A percentile compares a stretch with the other conserved stretches of the same genome.
Evolutionary conservation across 2,888 invertebrate genomes (phyloP).

Genomic region (Lycophotia porphyrea): DNA sequence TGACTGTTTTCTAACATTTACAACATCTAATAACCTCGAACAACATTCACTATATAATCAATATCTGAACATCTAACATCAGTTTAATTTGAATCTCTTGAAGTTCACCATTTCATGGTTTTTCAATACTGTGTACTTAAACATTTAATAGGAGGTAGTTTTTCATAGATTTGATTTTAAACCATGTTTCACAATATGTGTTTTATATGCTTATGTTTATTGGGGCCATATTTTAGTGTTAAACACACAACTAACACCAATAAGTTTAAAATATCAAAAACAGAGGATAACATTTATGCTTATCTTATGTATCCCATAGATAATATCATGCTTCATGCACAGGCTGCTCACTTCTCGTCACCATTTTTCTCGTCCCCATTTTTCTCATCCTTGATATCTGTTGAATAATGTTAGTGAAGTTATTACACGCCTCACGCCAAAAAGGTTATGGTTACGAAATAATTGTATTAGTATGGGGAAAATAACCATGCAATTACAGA

Average conservation of each 20-base stretch:
- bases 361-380: conserved; percentile 55
- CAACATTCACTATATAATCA: conserved; percentile 51
- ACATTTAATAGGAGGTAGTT: conserved; percentile 71
- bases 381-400: conserved; percentile 69
- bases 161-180: conserved; percentile 48
- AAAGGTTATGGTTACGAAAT: background rate
- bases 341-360: conserved; percentile 68
- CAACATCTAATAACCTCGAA: conserved; percentile 39
- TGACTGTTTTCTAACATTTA: conserved; percentile 48
- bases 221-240: conserved; percentile 73
- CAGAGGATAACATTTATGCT: conserved; percentile 50
- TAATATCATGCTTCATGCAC: conserved; percentile 69
- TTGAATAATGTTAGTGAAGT: conserved; percentile 74
- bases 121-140: conserved; percentile 68
- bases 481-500: background rate
- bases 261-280: conserved; percentile 62
- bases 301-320: conserved; percentile 49
- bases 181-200: conserved; percentile 55
- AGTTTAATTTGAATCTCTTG: conserved; percentile 36
- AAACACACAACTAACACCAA: conserved; percentile 71
- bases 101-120: conserved; percentile 64
- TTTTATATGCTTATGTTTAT: conserved; percentile 64
- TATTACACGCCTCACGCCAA: conserved; percentile 48
- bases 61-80: conserved; percentile 47
- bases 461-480: background rate